phyloP scores from a whole-genome alignment of 1,140 invertebrate species.

The Chlorops oryzae region DNA sequence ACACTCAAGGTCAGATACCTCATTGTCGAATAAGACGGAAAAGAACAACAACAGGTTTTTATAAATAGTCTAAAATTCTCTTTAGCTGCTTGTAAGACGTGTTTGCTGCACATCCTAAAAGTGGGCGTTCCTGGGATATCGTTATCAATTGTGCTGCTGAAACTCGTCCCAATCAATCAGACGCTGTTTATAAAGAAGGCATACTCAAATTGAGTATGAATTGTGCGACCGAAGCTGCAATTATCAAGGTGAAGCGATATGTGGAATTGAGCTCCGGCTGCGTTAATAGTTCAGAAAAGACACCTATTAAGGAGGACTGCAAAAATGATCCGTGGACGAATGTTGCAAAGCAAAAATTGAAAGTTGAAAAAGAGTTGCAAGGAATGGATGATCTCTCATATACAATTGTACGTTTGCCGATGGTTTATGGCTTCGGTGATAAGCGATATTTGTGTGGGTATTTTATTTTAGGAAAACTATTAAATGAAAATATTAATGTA shows the following conservation, averaged over 20 bases:
- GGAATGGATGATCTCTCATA: conserved; percentile 61
- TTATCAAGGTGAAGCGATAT: conserved; percentile 61
- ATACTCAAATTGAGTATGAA: conserved; percentile 77
- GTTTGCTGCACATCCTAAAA: conserved; percentile 55
- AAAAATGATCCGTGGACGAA: conserved; percentile 75
- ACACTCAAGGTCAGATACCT: not conserved
- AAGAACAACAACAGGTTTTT: not conserved
- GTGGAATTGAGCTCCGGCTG: conserved; percentile 82
- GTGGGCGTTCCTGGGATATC: conserved; percentile 59
- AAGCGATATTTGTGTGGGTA: conserved; percentile 71
- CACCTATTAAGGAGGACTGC: conserved; percentile 68
- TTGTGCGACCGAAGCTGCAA: conserved; percentile 71
- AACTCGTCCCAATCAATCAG: conserved; percentile 79
- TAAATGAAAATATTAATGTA: not conserved
- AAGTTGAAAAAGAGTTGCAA: conserved; percentile 73
- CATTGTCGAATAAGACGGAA: not conserved
- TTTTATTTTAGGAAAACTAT: not conserved
- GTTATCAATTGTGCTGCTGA: conserved; percentile 87
- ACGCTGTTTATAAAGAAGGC: conserved; percentile 84
- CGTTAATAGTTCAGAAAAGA: conserved; percentile 72
- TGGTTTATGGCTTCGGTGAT: conserved; percentile 82
- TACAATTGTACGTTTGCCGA: conserved; percentile 73
- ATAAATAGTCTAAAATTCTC: conserved; percentile 10
- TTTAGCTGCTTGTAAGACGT: conserved; percentile 70
- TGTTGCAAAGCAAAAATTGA: conserved; percentile 73